These are phyloP conservation scores for Darevskia nairensis DNA, from an alignment of 2,797 vertebrate species.

Conservation along the genomic window DNA sequence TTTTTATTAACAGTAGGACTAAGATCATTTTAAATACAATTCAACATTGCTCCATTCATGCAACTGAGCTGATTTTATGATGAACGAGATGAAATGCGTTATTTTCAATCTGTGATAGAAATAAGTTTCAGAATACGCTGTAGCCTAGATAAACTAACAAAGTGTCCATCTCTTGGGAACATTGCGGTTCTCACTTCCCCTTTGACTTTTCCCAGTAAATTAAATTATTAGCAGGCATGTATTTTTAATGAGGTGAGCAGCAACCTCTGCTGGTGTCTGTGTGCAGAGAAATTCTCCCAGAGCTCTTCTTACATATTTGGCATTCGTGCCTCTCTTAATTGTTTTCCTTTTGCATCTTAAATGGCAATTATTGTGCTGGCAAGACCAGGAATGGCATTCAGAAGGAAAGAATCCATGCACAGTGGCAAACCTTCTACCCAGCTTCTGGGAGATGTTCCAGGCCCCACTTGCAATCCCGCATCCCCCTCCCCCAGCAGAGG, in stretches of 20 bases:
- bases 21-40: neutral
- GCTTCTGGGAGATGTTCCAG: no score
- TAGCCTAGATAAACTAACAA: neutral
- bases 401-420: slow-evolving; percentile 41
- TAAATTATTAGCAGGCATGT: neutral
- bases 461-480: slow-evolving; percentile 51
- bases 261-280: slow-evolving; percentile 23
- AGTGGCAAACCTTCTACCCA: neutral
- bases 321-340: slow-evolving; percentile 30
- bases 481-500: slow-evolving; percentile 59
- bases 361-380: slow-evolving; percentile 55
- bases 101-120: neutral
- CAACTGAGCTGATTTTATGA: neutral
- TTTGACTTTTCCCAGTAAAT: slow-evolving; percentile 7
- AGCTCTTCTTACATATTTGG: slow-evolving; percentile 15
- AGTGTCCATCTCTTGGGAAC: neutral
- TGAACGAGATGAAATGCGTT: neutral
- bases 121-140: neutral
- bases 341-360: slow-evolving; percentile 50
- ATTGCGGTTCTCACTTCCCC: neutral
- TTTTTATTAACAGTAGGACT: slow-evolving; percentile 4
- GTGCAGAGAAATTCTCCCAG: slow-evolving; percentile 19
- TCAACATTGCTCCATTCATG: neutral
- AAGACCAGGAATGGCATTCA: slow-evolving; percentile 44
- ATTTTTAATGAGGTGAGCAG: neutral